Evolutionary conservation across 2,113 vertebrate species (phyloP), one percentile per base, ranked within the genome.

Genomic region (Hystrix cristata): DNA sequence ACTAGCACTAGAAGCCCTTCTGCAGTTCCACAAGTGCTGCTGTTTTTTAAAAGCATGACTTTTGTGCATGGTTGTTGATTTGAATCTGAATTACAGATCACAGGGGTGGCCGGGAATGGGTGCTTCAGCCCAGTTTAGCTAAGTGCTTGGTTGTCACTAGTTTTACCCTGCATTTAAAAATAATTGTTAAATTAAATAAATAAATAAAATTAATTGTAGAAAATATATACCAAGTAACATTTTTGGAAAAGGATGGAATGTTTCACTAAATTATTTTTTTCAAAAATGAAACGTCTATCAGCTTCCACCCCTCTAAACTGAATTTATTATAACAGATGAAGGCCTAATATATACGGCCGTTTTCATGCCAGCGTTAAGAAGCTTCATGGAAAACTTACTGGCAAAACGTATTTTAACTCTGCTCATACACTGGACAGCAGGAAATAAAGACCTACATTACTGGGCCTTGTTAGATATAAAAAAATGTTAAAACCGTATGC

Each of bases 351-450:
- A 89, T 0, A 15, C 9, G n/a, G 79, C 25, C 10, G 80, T 71
- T 92, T 90, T 84, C 38, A 80, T 31, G 8, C 88, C 46, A 74
- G 79, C 25, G 4, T 79, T 34, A 71, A 87, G 23, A 95, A 69
- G 57, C n/a, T 46, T 94, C 53, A 38, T 27, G 29, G 72, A 76
- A 88, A 96, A 85, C 14, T 31, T 78, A 84, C 0, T 59, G 59
- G 76, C 23, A 92, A 71, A 92, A 55, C 18, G 1, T 72, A 92
- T 62, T 95, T 80, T 57, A 60, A 78, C 48, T 76, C 4, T 69
- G 31, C 13, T 87, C 23, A 55, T 14, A 80, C 64, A n/a, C 1
- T 64, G 57, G 65, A 46, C 14, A 62, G 18, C 0, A 53, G 10
- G 16, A 93, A 95, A 91, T 62, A 80, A 78, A 91, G 46, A 74